Evolutionary conservation across 92 coral and sea anemone genomes (phyloP), one percentile per base, ranked within the genome.

Genomic region (Scolanthus callimorphus): DNA sequence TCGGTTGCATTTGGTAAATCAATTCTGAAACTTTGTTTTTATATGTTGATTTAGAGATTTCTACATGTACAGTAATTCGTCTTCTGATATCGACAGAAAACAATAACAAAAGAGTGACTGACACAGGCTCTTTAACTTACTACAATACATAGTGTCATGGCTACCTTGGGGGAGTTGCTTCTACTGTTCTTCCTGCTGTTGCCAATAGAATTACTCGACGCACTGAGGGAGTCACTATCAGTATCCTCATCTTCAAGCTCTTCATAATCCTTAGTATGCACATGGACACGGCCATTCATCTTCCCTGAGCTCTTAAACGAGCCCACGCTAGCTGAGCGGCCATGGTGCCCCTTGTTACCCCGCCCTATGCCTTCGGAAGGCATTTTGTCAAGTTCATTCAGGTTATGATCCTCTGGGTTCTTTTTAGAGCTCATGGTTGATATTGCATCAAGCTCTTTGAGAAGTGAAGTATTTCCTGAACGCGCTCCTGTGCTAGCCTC

Each of bases 301-400:
- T 67, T 73, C 59, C 60, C 63, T 39, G 81, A 50, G 23, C 73
- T 55, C 71, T 84, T 94, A 39, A 66, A 65, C 3, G 65, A 59
- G 27, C 76, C 86, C 27, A 58, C 76, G 58, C 83, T 57, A 4
- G 61, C 58, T 0, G 69, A 47, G 25, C 84, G 87, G 11, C 24
- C 19, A 4, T 48, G 9, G 53, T 6, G 6, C 15, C 71, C 80
- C 51, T 73, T 76, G 46, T 65, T 73, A 21, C 41, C 15, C 15
- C 58, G 64, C 43, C 74, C 12, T 27, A 29, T 53, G 30, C 76
- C 95, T 20, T 88, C 90, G 1, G 55, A 49, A 57, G 95, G 60
- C 45, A 80, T 51, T 70, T 88, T 88, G 54, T 94, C 83, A 89
- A 94, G 99, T 89, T 94, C 99, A 71, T 94, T 94, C 38, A 94